Evolutionary conservation across 1,140 invertebrate species (phyloP), one percentile per base, ranked within the genome.

Genomic region (Ceratosolen solmsi): DNA sequence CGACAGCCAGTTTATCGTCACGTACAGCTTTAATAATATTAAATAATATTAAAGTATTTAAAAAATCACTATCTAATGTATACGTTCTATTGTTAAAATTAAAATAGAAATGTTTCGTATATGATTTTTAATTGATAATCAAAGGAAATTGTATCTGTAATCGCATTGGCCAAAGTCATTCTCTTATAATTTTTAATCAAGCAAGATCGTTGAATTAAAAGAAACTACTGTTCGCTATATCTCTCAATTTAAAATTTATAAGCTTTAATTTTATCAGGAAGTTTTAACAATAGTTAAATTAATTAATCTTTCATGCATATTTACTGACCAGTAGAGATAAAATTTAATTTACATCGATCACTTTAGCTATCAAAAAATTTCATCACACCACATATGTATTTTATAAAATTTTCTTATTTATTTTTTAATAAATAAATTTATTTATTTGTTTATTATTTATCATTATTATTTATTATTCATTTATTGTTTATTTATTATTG

Each of bases 331-430:
- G 1, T 27, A 27, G 30, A 46, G 56, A 27, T 7, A 15, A 56
- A 38, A 74, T 56, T 56, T 36, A 56, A 36, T 74, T 74, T 56
- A n/a, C 51, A 20, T 20, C 11, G 36, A 56, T n/a, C 51, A 74
- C n/a, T 56, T n/a, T 9, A 56, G 51, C 4, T 36, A 7, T 1
- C 4, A n/a, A 33, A 9, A 56, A n/a, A 68, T 51, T 20, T 25
- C 0, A 22, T 73, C 27, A 38, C 0, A 30, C 8, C 13, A 13
- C 17, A 36, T 56, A 11, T 36, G 2, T 54, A 11, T 68, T 8
- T n/a, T 36, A 17, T 1, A 36, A 74, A 49, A 49, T 9, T 15
- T 13, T 15, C n/a, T 9, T 41, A 33, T 17, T 51, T 2, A 49
- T 49, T 72, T 3, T 8, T 17, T 8, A 17, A n/a, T 11, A 72